Percentiles rank a stretch among this genome's conserved stretches.
These are phyloP conservation scores for Agelaius tricolor DNA, from an alignment of 2,113 vertebrate genomes.

Conservation along the genomic window DNA sequence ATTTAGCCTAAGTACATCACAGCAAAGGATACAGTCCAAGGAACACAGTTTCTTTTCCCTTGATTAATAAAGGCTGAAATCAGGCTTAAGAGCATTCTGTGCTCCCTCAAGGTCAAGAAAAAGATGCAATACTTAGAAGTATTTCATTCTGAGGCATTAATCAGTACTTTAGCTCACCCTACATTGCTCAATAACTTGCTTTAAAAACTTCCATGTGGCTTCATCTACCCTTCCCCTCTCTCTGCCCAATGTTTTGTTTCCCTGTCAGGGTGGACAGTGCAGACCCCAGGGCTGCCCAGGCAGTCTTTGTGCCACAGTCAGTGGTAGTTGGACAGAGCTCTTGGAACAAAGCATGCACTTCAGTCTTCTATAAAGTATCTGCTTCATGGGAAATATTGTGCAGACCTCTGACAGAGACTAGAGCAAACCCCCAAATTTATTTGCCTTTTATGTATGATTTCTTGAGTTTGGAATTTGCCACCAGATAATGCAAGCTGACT, in stretches of 20 bases:
- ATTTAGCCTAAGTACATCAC: background rate
- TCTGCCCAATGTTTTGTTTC: background rate
- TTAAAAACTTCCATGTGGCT: background rate
- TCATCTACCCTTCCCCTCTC: background rate
- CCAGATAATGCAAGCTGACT: background rate
- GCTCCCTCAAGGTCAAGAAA: slow-evolving; percentile 22
- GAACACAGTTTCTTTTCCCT: slow-evolving; percentile 31
- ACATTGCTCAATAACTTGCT: slow-evolving; percentile 1
- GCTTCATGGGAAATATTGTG: background rate
- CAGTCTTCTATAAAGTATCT: background rate
- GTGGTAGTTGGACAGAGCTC: background rate
- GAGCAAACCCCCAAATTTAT: background rate
- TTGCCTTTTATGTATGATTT: background rate
- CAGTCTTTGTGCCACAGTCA: background rate
- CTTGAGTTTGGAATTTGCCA: background rate
- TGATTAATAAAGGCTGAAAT: slow-evolving; percentile 41
- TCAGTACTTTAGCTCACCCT: background rate
- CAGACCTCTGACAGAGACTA: background rate
- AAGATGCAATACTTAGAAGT: slow-evolving; percentile 10
- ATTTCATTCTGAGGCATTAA: background rate
- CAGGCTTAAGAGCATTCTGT: background rate
- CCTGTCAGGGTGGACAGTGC: background rate
- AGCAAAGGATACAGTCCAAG: slow-evolving; percentile 29
- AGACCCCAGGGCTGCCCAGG: background rate
- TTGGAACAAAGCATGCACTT: background rate